Evolutionary conservation across 2,888 invertebrate species (phyloP).

Genomic region (Auanema freiburgensis): DNA sequence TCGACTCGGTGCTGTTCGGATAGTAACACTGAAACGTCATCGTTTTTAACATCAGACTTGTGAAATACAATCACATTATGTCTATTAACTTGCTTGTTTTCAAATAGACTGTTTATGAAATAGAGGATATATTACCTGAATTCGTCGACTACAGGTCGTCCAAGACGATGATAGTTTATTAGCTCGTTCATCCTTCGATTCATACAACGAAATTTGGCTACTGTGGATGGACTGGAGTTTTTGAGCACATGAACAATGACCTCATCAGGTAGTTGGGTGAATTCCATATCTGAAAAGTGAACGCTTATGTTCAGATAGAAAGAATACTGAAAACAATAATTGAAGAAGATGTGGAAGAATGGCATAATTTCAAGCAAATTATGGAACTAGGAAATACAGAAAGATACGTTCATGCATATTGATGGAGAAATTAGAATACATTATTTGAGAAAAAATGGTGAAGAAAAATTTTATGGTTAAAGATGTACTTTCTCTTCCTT

Average conservation of each 20-base stretch:
- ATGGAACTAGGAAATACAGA: too few species aligned
- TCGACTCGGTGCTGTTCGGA: slow-evolving; percentile 12
- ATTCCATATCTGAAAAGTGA: not conserved
- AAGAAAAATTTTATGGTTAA: too few species aligned
- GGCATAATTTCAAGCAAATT: too few species aligned
- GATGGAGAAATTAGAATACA: too few species aligned
- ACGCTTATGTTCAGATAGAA: too few species aligned
- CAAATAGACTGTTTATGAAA: not conserved
- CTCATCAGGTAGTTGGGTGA: slow-evolving; percentile 13
- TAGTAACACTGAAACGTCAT: slow-evolving; percentile 14
- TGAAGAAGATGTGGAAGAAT: too few species aligned
- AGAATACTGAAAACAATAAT: too few species aligned
- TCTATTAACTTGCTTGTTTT: too few species aligned
- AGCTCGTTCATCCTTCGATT: slow-evolving; percentile 7
- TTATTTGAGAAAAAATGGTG: too few species aligned
- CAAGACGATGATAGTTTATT: slow-evolving; percentile 12
- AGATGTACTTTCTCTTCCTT: too few species aligned
- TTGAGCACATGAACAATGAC: slow-evolving; percentile 11
- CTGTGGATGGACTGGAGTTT: slow-evolving; percentile 12
- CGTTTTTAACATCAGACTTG: not conserved
- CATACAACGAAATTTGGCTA: slow-evolving; percentile 11
- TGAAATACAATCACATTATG: too few species aligned
- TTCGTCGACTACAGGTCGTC: slow-evolving; percentile 17
- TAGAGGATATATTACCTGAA: slow-evolving; percentile 6
- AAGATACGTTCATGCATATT: too few species aligned